Evolutionary conservation across 2,113 vertebrate genomes (phyloP).

Genomic region (Anser cygnoides): DNA sequence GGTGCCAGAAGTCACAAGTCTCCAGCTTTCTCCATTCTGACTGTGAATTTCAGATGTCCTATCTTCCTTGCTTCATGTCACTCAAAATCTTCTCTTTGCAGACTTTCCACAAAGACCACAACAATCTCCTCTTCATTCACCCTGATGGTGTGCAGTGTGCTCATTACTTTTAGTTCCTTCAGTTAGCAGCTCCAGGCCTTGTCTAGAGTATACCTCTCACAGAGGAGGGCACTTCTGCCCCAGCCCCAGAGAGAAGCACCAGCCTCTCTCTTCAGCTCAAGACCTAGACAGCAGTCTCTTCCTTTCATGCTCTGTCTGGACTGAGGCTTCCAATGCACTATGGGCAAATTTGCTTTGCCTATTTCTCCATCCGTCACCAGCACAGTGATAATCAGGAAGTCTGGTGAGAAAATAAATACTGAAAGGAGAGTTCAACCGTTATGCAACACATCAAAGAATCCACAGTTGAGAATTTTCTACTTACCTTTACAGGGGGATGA

Average conservation of each 20-base stretch:
- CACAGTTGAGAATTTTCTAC: neutral
- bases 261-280: neutral
- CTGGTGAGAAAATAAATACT: neutral
- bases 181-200: neutral
- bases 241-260: neutral
- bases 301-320: neutral
- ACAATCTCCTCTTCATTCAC: neutral
- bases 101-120: neutral
- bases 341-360: neutral
- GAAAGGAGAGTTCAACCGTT: neutral
- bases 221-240: neutral
- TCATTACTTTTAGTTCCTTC: neutral
- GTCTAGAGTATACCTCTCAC: neutral
- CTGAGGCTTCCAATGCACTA: neutral
- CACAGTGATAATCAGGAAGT: neutral
- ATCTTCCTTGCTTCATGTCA: neutral
- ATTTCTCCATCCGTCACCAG: neutral
- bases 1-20: neutral
- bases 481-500: neutral
- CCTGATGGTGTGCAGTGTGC: neutral
- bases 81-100: neutral
- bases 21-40: neutral
- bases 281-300: neutral
- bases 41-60: neutral
- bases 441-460: neutral